These are phyloP conservation scores for Parapristionchus giblindavisi DNA, from an alignment of 2,888 invertebrate genomes.

Conservation along the genomic window DNA sequence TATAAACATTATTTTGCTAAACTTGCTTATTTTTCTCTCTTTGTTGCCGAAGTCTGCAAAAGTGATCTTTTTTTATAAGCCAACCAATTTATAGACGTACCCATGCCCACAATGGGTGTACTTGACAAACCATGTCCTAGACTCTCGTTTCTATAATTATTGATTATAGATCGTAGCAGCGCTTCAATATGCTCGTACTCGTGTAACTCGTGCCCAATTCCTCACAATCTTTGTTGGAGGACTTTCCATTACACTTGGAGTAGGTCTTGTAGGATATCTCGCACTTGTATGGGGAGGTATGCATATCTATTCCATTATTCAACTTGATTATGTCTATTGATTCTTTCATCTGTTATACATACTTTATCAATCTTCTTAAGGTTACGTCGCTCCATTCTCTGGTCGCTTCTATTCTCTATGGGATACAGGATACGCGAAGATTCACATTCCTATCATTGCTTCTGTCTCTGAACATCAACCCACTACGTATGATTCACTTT, in stretches of 20 bases:
- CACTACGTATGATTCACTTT: conserved; percentile 74
- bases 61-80: too few species aligned
- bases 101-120: too few species aligned
- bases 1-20: too few species aligned
- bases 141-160: too few species aligned
- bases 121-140: too few species aligned
- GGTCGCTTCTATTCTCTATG: conserved; percentile 97
- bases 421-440: conserved; percentile 99
- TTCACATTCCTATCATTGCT: conserved; percentile 98
- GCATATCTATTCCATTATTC: conserved; percentile 41
- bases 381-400: conserved; percentile 95
- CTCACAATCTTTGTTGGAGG: conserved; percentile 77
- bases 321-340: conserved; percentile 83
- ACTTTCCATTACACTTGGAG: conserved; percentile 82
- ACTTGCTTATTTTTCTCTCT: too few species aligned
- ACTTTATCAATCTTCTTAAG: conserved; percentile 58
- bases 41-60: too few species aligned
- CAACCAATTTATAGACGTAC: too few species aligned
- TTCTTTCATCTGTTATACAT: conserved; percentile 1
- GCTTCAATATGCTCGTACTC: conserved; percentile 62
- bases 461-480: conserved; percentile 99
- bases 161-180: conserved; percentile 60
- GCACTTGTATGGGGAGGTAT: conserved; percentile 55
- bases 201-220: conserved; percentile 71
- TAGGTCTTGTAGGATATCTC: conserved; percentile 79